Conservation (phyloP, 2,113 vertebrate genomes). For the Sinocyclocheilus anophthalmus region DNA sequence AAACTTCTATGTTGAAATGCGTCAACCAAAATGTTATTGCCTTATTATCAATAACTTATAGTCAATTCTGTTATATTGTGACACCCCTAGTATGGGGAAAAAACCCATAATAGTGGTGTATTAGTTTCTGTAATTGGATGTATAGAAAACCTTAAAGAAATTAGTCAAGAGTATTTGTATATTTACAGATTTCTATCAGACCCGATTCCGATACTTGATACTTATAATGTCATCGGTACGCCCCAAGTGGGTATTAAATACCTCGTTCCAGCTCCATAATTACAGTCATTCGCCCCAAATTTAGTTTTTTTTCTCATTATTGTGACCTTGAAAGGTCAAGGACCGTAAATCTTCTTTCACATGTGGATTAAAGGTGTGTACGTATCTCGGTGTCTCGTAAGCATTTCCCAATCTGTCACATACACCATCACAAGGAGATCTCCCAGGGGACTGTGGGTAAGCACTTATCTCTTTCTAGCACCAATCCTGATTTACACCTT, state of each 20-base stretch:
- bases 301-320: not conserved
- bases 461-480: constrained; percentile 23
- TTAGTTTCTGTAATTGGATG: not conserved
- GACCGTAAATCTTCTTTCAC: constrained; percentile 1
- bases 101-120: not conserved
- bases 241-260: not conserved
- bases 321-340: constrained; percentile 11
- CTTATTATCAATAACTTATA: too few species aligned
- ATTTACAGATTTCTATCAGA: not conserved
- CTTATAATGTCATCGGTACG: not conserved
- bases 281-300: not conserved
- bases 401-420: not conserved
- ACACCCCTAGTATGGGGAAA: too few species aligned
- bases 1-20: too few species aligned
- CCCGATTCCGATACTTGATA: not conserved
- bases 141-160: not conserved
- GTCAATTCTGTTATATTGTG: too few species aligned
- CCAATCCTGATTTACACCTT: constrained; percentile 41
- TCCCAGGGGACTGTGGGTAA: constrained; percentile 22
- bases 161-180: not conserved
- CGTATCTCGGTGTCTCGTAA: not conserved
- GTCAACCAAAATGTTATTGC: too few species aligned
- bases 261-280: not conserved
- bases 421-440: not conserved
- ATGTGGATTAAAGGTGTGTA: not conserved